Evolutionary conservation across 1,140 invertebrate genomes (phyloP).

Genomic region (Mylabris phalerata): DNA sequence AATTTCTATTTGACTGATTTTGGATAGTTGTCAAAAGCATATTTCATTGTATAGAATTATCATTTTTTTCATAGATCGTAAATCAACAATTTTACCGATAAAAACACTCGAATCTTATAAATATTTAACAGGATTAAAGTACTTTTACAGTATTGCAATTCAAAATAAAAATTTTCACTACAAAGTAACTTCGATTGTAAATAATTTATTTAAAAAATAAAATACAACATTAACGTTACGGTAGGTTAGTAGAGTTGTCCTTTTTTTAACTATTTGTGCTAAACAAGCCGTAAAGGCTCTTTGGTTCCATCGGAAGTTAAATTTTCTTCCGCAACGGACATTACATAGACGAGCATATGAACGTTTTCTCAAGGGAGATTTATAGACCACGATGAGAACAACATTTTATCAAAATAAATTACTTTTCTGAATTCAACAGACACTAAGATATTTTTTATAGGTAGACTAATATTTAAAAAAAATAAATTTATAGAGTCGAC

Average conservation of each 20-base stretch:
- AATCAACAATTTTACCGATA: too few species aligned
- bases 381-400: slow-evolving; percentile 21
- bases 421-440: slow-evolving; percentile 20
- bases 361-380: slow-evolving; percentile 20
- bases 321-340: slow-evolving; percentile 19
- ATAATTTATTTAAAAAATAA: too few species aligned
- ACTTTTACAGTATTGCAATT: too few species aligned
- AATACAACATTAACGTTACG: too few species aligned
- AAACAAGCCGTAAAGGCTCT: slow-evolving; percentile 11
- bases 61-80: too few species aligned
- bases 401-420: slow-evolving; percentile 23
- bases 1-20: slow-evolving; percentile 12
- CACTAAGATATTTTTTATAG: slow-evolving; percentile 14
- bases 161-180: too few species aligned
- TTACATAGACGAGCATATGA: slow-evolving; percentile 19
- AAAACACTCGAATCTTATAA: too few species aligned
- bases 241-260: too few species aligned
- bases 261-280: background rate
- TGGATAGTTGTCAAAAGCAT: slow-evolving; percentile 12
- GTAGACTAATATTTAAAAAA: slow-evolving; percentile 3
- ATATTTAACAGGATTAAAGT: too few species aligned
- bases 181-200: too few species aligned
- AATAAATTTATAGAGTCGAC: slow-evolving; percentile 6
- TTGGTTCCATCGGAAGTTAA: slow-evolving; percentile 17
- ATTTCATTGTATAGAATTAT: background rate